Conservation (phyloP, 2,888 invertebrate genomes). For the Villa cingulata region DNA sequence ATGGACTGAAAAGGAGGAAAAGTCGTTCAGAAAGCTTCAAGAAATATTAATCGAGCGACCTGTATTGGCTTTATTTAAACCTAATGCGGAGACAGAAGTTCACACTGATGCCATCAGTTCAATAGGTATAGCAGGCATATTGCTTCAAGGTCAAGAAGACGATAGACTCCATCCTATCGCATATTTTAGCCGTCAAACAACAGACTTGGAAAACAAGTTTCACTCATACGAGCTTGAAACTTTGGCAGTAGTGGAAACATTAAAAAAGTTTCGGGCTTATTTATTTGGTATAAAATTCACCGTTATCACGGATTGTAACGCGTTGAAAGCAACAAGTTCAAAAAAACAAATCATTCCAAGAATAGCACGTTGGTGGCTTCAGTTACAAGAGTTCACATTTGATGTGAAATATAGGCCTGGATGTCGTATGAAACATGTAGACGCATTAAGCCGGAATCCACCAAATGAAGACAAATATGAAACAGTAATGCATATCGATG, state of each 20-base stretch:
- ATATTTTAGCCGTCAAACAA: slow-evolving; percentile 20
- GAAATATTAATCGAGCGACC: slow-evolving; percentile 10
- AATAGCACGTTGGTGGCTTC: too few relatives aligned
- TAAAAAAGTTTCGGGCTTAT: slow-evolving; percentile 6
- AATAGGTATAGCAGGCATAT: slow-evolving; percentile 15
- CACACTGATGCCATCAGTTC: slow-evolving; percentile 19
- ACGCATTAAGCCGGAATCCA: too few relatives aligned
- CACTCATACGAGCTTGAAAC: slow-evolving; percentile 11
- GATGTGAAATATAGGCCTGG: background rate
- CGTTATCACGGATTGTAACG: slow-evolving; percentile 18
- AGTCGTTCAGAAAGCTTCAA: background rate
- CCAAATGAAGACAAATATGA: too few relatives aligned
- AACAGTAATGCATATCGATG: background rate
- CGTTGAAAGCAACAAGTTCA: slow-evolving; percentile 13
- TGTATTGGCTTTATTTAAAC: slow-evolving; percentile 12
- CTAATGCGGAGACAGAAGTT: slow-evolving; percentile 13
- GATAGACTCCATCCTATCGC: slow-evolving; percentile 14
- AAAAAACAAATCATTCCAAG: too few relatives aligned
- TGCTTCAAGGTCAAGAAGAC: slow-evolving; percentile 15
- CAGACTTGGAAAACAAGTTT: slow-evolving; percentile 19
- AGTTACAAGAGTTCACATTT: too few relatives aligned
- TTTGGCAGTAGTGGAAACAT: background rate
- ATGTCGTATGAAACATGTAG: background rate
- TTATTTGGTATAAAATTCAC: slow-evolving; percentile 4
- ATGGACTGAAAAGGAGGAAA: background rate